Evolutionary conservation across 2,113 vertebrate genomes (phyloP).

Genomic region (Anseranas semipalmata): DNA sequence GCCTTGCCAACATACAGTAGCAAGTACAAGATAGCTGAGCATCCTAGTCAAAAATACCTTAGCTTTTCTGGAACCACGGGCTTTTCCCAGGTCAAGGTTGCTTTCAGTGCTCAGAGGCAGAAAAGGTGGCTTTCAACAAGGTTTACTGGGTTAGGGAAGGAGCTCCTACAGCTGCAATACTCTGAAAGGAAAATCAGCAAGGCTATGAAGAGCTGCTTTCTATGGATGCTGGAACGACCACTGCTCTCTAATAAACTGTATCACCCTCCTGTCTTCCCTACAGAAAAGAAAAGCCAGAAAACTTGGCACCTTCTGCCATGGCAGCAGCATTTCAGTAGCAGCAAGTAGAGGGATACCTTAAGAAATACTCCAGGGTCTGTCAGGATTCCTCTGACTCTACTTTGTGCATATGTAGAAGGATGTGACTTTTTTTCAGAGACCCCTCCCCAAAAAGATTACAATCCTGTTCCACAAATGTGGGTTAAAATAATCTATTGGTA

Average conservation of each 20-base stretch:
- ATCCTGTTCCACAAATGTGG: background rate
- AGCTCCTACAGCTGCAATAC: background rate
- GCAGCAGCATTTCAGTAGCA: background rate
- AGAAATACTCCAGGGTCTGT: background rate
- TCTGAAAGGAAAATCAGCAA: background rate
- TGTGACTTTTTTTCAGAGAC: background rate
- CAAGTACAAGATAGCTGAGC: constrained; percentile 1
- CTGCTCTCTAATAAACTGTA: background rate
- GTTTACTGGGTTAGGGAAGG: background rate
- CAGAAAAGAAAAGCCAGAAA: background rate
- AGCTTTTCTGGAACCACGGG: background rate
- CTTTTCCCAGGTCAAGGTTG: background rate
- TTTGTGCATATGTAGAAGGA: background rate
- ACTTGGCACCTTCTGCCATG: background rate
- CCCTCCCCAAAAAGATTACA: background rate
- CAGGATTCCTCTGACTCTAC: background rate
- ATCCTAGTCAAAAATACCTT: background rate
- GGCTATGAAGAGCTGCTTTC: background rate
- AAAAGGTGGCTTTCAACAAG: background rate
- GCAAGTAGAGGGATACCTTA: background rate
- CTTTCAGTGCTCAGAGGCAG: background rate
- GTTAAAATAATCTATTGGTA: background rate
- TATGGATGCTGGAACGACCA: background rate
- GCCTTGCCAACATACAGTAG: background rate
- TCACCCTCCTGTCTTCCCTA: background rate